Evolutionary conservation across 2,888 invertebrate genomes (phyloP).

Genomic region (Acanthosepion lycidas): DNA sequence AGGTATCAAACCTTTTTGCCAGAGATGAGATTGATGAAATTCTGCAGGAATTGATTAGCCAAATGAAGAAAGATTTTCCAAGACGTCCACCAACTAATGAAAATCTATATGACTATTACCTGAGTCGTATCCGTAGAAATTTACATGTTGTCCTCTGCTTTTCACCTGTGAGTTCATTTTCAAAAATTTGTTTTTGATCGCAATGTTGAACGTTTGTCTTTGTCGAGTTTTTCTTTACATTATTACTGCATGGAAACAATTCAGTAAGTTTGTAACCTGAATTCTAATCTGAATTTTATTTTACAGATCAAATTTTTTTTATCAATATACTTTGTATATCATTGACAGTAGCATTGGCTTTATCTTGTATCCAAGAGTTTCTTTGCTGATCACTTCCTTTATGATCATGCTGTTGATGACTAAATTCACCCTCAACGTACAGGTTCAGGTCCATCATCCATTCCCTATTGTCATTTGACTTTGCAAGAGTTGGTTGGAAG

Average conservation of each 20-base stretch:
- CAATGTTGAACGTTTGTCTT: too few species aligned
- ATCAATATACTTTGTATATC: neutral
- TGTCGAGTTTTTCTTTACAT: too few species aligned
- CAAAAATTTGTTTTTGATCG: neutral
- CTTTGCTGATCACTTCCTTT: neutral
- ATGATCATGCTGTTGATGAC: neutral
- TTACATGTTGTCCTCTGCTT: conserved; percentile 96
- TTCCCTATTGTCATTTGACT: too few species aligned
- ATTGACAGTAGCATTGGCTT: neutral
- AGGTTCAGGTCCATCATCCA: too few species aligned
- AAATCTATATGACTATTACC: conserved; percentile 93
- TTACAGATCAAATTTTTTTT: neutral
- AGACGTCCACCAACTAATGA: conserved; percentile 90
- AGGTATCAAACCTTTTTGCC: conserved; percentile 92
- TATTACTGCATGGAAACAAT: too few species aligned
- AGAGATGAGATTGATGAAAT: conserved; percentile 97
- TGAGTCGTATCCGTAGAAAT: conserved; percentile 91
- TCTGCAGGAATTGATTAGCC: conserved; percentile 90
- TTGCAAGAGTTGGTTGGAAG: too few species aligned
- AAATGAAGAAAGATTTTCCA: conserved; percentile 95
- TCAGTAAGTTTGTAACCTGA: too few species aligned
- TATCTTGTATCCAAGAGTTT: neutral
- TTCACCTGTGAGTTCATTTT: conserved; percentile 84
- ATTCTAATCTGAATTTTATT: neutral
- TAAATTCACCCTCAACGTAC: too few species aligned